Evolutionary conservation across 2,797 vertebrate genomes (phyloP), one percentile per base, ranked within the genome.

Genomic region (Syngnathus acus): DNA sequence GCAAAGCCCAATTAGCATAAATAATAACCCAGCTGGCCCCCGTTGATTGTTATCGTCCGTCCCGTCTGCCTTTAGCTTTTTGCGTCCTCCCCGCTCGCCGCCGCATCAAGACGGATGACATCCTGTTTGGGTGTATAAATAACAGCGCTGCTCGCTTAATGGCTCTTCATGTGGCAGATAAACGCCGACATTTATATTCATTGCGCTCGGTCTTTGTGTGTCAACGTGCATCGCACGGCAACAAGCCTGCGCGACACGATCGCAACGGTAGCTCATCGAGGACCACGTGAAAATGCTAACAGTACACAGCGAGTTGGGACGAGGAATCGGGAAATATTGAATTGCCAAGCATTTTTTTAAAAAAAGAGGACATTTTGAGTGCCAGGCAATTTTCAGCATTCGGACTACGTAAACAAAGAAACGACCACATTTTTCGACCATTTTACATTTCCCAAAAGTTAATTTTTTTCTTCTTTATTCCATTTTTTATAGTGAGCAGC

Each of bases 341-440:
- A 32, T 32, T 32, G 42, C 42, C 42, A 43, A 32, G 32, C 32
- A 4, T 32, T 32, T 32, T 32, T 43, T 43, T 53, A 3, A 21
- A 51, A 21, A 53, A n/a, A 53, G n/a, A 53, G 9, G 21, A 53
- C 50, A 6, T 13, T 10, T 43, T 43, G 42, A 43, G 4, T 6
- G 42, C 0, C 42, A 43, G 42, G 13, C 11, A 11, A 43, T 43
- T 43, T 2, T 10, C 9, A 42, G 40, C 40, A 42, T 42, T 42
- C 40, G 80, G 81, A 88, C 87, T 87, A 86, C n/a, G n/a, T n/a
- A 77, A 85, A 72, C 72, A 79, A 69, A 78, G 82, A 51, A 50
- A 82, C 86, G 60, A 79, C 71, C 77, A 75, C 23, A 26, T 26
- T 26, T 26, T 26, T 1, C 23, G 1, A 26, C 23, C 23, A 26